A percentile compares a stretch with the other conserved stretches of the same genome.
phyloP scores from a whole-genome alignment of 2,888 invertebrate species.

The Ophion costatus region DNA sequence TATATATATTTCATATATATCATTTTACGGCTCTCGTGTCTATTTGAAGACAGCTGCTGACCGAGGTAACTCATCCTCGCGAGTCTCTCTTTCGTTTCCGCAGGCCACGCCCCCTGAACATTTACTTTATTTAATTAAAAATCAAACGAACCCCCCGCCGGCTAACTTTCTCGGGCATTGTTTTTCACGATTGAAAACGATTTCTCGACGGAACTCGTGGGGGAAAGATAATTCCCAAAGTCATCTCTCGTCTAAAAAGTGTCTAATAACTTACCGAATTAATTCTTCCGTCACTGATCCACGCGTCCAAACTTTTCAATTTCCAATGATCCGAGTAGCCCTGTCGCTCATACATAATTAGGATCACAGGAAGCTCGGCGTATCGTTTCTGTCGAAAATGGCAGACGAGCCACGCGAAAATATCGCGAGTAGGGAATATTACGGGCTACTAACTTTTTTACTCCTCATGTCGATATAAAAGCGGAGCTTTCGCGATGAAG shows the following conservation, averaged over 20 bases:
- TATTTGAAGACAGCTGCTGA: slow-evolving; percentile 11
- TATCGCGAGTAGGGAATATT: no score
- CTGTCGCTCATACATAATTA: no score
- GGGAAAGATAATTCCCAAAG: background rate
- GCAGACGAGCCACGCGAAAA: no score
- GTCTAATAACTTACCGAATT: background rate
- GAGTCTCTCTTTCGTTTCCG: slow-evolving; percentile 29
- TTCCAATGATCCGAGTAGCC: no score
- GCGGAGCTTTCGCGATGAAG: background rate
- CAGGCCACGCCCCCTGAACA: slow-evolving; percentile 57
- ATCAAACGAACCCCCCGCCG: slow-evolving; percentile 11
- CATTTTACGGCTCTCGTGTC: slow-evolving; percentile 6
- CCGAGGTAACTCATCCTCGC: background rate
- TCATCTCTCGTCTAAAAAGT: background rate
- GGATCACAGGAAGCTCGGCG: no score
- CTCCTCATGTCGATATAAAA: background rate
- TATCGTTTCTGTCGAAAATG: no score
- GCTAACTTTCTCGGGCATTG: slow-evolving; percentile 1
- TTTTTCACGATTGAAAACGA: background rate
- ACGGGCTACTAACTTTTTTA: background rate
- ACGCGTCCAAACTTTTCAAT: background rate
- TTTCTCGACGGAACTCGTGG: background rate
- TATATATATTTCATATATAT: background rate
- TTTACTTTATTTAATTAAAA: slow-evolving; percentile 51
- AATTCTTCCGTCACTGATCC: background rate